A percentile compares a stretch with the other conserved stretches of the same genome.
Conservation (phyloP, 1,140 invertebrate species). For the Papilio xuthus region DNA sequence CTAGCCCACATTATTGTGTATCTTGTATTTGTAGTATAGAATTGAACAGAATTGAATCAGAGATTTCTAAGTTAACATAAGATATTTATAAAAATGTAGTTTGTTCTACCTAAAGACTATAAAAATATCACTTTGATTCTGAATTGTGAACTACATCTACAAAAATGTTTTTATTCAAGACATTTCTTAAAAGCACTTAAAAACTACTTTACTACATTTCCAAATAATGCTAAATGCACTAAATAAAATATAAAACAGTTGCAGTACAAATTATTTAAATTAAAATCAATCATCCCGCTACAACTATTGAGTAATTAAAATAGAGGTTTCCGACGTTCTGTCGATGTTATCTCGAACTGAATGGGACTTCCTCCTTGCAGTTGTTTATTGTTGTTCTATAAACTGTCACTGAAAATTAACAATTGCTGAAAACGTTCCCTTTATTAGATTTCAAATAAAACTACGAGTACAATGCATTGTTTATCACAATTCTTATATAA, state of each 20-base stretch:
- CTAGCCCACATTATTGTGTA: neutral
- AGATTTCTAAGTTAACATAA: neutral
- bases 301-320: constrained; percentile 5
- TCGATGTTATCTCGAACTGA: constrained; percentile 1
- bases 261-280: neutral
- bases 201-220: neutral
- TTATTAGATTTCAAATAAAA: neutral
- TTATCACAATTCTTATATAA: neutral
- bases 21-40: neutral
- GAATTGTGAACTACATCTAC: too few relatives aligned
- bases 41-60: neutral
- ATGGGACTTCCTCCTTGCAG: neutral
- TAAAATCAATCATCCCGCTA: neutral
- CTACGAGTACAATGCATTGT: neutral
- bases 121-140: too few relatives aligned
- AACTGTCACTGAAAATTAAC: neutral
- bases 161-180: too few relatives aligned
- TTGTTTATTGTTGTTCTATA: neutral
- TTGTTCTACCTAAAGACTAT: too few relatives aligned
- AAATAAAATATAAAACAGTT: neutral
- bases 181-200: too few relatives aligned
- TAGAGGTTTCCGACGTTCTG: neutral
- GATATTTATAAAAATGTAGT: neutral
- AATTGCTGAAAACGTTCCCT: neutral
- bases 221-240: neutral